Conservation (phyloP, 2,797 vertebrate genomes). For the Enteromius viviparus region DNA sequence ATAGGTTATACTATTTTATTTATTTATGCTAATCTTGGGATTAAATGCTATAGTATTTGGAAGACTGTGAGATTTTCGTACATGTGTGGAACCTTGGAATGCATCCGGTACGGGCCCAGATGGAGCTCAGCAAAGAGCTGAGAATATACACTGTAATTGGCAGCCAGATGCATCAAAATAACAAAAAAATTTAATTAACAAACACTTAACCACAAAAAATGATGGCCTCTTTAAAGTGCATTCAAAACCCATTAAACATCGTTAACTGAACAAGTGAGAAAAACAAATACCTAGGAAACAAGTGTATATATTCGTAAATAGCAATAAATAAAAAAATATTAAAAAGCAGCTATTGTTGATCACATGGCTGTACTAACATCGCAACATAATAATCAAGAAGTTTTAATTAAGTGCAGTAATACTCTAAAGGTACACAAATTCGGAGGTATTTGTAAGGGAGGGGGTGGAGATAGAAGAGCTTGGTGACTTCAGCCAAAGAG, state of each 20-base stretch:
- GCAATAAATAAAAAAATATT: neutral
- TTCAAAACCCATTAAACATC: neutral
- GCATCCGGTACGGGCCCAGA: neutral
- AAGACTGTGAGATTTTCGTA: neutral
- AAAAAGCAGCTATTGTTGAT: neutral
- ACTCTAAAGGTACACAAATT: neutral
- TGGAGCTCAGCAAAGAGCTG: slow-evolving; percentile 20
- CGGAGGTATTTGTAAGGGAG: neutral
- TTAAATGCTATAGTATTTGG: neutral
- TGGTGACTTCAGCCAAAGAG: neutral
- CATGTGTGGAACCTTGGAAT: neutral
- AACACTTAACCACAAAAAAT: neutral
- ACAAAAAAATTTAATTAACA: neutral
- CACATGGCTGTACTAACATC: neutral
- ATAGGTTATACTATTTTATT: neutral
- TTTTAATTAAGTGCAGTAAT: neutral
- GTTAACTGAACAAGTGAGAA: no score
- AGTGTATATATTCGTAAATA: neutral
- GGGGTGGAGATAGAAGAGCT: neutral
- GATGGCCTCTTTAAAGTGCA: neutral
- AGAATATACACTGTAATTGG: neutral
- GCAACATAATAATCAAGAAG: neutral
- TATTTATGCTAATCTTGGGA: neutral
- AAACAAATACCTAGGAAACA: neutral
- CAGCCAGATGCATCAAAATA: neutral